Conservation (phyloP, 2,113 vertebrate genomes). For the Peromyscus californicus region DNA sequence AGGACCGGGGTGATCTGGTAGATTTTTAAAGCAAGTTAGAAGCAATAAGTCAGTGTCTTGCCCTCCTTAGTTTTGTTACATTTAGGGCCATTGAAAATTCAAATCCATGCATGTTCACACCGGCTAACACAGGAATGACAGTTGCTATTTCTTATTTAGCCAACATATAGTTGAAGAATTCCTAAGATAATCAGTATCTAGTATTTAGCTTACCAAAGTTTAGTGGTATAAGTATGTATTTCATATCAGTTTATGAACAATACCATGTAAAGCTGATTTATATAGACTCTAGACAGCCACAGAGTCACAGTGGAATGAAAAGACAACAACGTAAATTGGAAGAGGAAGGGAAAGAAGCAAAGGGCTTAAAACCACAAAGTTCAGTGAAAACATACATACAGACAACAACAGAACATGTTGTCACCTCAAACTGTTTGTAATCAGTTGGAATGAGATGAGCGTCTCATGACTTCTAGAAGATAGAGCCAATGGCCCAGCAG, state of each 20-base stretch:
- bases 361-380: background rate
- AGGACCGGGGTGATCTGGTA: background rate
- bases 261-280: background rate
- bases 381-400: background rate
- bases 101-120: background rate
- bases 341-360: background rate
- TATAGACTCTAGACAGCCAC: background rate
- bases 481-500: background rate
- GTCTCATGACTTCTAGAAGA: background rate
- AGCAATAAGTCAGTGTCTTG: background rate
- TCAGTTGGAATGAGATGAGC: background rate
- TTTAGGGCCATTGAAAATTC: constrained; percentile 25
- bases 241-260: background rate
- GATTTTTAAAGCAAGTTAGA: constrained; percentile 15
- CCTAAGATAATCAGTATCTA: background rate
- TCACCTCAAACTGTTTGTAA: background rate
- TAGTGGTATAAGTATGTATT: background rate
- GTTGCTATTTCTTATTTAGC: background rate
- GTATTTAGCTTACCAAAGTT: constrained; percentile 31
- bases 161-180: background rate
- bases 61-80: constrained; percentile 28
- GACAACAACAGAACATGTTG: background rate
- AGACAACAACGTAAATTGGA: background rate
- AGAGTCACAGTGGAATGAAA: background rate
- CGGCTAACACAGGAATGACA: background rate